Conservation (phyloP, 2,888 invertebrate species). For the Nemotelus nigrinus region DNA sequence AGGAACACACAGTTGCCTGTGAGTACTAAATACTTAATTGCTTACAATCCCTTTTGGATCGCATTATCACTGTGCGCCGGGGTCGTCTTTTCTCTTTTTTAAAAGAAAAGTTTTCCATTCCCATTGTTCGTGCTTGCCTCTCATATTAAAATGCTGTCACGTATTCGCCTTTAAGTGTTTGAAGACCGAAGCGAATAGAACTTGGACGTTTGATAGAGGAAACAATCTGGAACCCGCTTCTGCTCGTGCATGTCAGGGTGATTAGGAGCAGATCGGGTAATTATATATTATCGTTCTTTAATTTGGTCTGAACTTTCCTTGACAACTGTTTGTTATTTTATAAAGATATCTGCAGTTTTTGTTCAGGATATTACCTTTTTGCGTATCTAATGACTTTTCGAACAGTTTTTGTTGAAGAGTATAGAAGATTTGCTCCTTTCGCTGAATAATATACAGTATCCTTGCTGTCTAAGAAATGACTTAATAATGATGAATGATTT, state of each 20-base stretch:
- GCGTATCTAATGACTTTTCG: conserved; percentile 13
- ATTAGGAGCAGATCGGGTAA: conserved; percentile 6
- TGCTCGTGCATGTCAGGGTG: neutral
- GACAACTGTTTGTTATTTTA: conserved; percentile 14
- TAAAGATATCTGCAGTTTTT: neutral
- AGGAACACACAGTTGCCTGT: no score
- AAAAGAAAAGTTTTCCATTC: no score
- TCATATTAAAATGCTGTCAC: conserved; percentile 28
- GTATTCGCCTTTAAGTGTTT: conserved; percentile 11
- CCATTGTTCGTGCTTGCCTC: neutral
- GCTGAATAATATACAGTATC: conserved; percentile 21
- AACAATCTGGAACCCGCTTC: neutral
- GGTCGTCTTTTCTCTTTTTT: no score
- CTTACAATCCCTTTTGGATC: no score
- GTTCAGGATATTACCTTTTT: neutral
- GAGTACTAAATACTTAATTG: no score
- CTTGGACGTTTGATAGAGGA: neutral
- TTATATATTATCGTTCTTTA: conserved; percentile 31
- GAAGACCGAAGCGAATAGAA: neutral
- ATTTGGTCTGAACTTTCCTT: conserved; percentile 27
- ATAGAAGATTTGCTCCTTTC: neutral
- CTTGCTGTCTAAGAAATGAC: conserved; percentile 23
- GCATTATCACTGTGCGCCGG: no score
- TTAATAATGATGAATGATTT: conserved; percentile 28
- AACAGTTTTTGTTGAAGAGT: neutral